Conservation (phyloP, 1,140 invertebrate genomes). For the Orius insidiosus region DNA sequence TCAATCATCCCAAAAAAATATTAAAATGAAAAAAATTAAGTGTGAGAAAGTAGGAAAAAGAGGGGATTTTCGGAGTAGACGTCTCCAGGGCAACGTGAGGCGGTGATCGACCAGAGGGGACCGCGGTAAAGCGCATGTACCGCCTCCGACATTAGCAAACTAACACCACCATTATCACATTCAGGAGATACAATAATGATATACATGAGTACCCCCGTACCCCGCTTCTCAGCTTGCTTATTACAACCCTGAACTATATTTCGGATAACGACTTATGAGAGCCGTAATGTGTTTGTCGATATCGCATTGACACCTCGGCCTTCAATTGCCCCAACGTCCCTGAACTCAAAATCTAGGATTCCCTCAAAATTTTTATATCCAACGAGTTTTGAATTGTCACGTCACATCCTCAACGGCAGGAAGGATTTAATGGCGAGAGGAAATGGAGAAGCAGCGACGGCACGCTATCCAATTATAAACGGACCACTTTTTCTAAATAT, state of each 20-base stretch:
- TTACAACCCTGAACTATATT: no score
- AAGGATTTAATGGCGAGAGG: conserved; percentile 14
- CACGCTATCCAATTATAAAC: conserved; percentile 13
- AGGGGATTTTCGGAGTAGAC: no score
- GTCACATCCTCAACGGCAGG: conserved; percentile 11
- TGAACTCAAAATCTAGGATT: background rate
- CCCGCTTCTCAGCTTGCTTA: background rate
- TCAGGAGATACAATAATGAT: conserved; percentile 10
- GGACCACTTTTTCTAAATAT: no score
- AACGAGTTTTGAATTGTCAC: conserved; percentile 14
- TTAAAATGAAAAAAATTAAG: no score
- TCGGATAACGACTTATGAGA: no score
- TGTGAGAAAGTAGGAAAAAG: no score
- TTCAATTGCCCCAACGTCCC: no score
- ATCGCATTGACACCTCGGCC: no score
- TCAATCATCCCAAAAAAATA: no score
- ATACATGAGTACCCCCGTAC: conserved; percentile 5
- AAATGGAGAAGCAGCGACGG: conserved; percentile 1
- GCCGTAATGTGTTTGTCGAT: no score
- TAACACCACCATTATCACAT: conserved; percentile 11
- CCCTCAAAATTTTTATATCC: background rate
- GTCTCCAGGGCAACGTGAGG: no score
- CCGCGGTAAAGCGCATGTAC: background rate
- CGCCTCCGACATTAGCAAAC: conserved; percentile 7
- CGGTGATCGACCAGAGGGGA: background rate